Base-by-base conservation (phyloP, 2,797 vertebrate genomes). In the Sciaenops ocellatus region DNA sequence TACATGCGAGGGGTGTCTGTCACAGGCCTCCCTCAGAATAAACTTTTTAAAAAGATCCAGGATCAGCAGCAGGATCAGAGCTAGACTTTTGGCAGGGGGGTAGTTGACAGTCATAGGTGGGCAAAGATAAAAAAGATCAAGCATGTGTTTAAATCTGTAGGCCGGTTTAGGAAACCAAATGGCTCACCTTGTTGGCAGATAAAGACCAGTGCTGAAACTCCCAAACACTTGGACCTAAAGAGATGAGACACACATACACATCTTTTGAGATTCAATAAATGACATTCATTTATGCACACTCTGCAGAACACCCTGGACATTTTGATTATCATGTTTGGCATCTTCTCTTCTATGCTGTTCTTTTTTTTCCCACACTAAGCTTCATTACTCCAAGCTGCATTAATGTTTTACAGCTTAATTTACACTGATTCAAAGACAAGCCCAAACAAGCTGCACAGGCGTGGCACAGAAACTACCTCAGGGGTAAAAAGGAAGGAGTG, bases 181-280 rank as follows among this genome's bases (percentile, higher is more conserved):
- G 80, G 83, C 96, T 96, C 92, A 99, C 98, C 98, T 99, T 83
- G 98, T 99, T 86, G 98, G 98, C 79, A 99, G 96, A 95, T 99
- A 99, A 73, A 99, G 96, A 71, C 97, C 97, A 18, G 98, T 99
- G 94, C 98, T 99, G 95, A 99, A 99, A 93, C 98, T 99, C 93
- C 98, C 98, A 94, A 99, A 99, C 93, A 99, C 98, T 92, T 98
- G 95, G 77, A 99, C 98, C 98, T 99, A 90, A 80, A 94, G 24
- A 89, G 5, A 95, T 81, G 72, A 63, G 81, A 85, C 46, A 90
- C 73, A 63, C 5, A 57, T 18, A 80, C n/a, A 18, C 13, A 66
- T 7, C 3, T 51, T 34, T 24, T 22, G 16, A 5, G 4, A 41
- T 51, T 46, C 15, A 72, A 56, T 4, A 3, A n/a, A 56, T 16